Percentiles rank a stretch among this genome's conserved stretches.
phyloP scores from a whole-genome alignment of 1,140 invertebrate genomes.

The Drosophila pallidifrons region DNA sequence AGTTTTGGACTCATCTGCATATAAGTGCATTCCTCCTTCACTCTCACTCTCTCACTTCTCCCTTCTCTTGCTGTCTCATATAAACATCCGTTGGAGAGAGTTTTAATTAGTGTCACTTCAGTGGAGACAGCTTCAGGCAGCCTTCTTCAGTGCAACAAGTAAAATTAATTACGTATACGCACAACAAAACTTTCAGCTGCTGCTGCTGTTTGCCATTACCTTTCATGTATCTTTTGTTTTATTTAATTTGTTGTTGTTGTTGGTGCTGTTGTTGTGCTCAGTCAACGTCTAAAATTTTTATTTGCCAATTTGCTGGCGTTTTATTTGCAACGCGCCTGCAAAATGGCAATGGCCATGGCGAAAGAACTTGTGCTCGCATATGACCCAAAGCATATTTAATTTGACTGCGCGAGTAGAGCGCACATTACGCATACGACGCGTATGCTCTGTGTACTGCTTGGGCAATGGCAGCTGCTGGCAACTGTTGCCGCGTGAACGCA shows the following conservation, averaged over 20 bases:
- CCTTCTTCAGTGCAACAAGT: slow-evolving; percentile 62
- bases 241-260: slow-evolving; percentile 27
- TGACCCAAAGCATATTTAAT: slow-evolving; percentile 72
- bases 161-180: slow-evolving; percentile 68
- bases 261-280: slow-evolving; percentile 33
- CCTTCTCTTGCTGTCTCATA: slow-evolving; percentile 10
- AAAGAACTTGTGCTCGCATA: slow-evolving; percentile 33
- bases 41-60: background rate
- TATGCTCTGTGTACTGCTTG: slow-evolving; percentile 6
- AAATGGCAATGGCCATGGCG: slow-evolving; percentile 2
- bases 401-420: slow-evolving; percentile 46
- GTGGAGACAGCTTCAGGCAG: slow-evolving; percentile 43
- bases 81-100: slow-evolving; percentile 68
- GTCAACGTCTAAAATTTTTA: slow-evolving; percentile 68
- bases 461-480: slow-evolving; percentile 54
- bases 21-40: slow-evolving; percentile 8
- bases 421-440: slow-evolving; percentile 69
- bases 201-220: background rate
- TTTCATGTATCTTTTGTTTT: slow-evolving; percentile 6
- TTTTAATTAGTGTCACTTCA: slow-evolving; percentile 76
- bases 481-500: slow-evolving; percentile 53
- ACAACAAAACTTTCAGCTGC: background rate
- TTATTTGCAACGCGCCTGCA: slow-evolving; percentile 29
- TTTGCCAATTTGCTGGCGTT: slow-evolving; percentile 64
- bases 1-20: slow-evolving; percentile 65